phyloP scores from a whole-genome alignment of 2,113 vertebrate genomes.

The Labrus mixtus region DNA sequence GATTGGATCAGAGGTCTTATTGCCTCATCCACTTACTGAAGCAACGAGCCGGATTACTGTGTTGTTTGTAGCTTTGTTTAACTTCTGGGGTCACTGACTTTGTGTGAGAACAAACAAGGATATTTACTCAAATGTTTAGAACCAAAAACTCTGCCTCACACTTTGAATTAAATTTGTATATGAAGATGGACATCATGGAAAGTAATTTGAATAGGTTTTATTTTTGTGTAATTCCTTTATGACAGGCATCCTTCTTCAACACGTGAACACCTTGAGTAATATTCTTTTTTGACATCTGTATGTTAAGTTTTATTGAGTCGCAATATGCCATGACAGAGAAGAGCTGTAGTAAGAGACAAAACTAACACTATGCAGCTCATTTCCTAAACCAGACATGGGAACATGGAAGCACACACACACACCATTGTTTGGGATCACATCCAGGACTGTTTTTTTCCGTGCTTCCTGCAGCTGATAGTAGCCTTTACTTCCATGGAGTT shows the following conservation, averaged over 20 bases:
- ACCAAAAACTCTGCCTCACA: background rate
- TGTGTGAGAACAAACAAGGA: background rate
- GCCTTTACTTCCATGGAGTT: constrained; percentile 18
- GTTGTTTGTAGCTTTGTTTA: background rate
- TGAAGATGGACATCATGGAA: background rate
- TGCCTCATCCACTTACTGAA: background rate
- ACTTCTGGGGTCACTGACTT: background rate
- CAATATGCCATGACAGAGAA: background rate
- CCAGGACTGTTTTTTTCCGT: background rate
- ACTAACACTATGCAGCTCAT: background rate
- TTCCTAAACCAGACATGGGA: background rate
- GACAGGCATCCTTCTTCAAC: background rate
- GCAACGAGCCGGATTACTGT: background rate
- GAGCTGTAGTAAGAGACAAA: background rate
- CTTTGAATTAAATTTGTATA: constrained; percentile 6
- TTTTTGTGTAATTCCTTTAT: background rate
- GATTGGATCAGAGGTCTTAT: no score
- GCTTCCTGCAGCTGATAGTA: constrained; percentile 24
- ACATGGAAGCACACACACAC: constrained; percentile 3
- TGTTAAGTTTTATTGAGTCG: background rate
- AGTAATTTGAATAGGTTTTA: background rate
- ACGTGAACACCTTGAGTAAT: background rate
- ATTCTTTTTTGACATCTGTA: background rate
- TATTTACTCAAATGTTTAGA: background rate
- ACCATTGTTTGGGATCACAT: constrained; percentile 2